These are phyloP conservation scores for Falco punctatus DNA, from an alignment of 2,113 vertebrate genomes.

Conservation along the genomic window DNA sequence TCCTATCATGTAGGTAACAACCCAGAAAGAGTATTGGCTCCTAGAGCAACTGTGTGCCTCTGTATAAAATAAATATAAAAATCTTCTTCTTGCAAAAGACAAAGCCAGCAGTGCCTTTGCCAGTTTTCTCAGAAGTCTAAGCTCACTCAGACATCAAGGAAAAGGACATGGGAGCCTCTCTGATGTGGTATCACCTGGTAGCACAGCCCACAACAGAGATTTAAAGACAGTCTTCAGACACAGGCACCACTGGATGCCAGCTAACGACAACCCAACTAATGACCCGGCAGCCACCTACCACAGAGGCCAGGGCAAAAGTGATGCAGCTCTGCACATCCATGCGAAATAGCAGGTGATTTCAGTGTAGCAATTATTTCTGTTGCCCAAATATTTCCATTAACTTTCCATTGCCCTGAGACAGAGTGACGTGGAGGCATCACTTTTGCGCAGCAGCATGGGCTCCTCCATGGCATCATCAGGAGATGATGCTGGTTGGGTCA, in stretches of 20 bases:
- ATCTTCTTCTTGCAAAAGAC: neutral
- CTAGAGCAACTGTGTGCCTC: neutral
- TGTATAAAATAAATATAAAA: neutral
- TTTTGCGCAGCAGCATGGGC: accelerated
- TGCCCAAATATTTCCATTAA: neutral
- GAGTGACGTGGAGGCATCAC: neutral
- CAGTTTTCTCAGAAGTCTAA: neutral
- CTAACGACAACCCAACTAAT: neutral
- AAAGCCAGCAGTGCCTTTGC: neutral
- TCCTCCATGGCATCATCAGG: neutral
- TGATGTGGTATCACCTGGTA: neutral
- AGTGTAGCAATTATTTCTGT: neutral
- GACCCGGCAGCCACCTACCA: accelerated
- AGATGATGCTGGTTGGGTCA: neutral
- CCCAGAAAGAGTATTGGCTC: neutral
- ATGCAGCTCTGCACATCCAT: accelerated
- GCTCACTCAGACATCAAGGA: neutral
- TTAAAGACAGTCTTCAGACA: neutral
- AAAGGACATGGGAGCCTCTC: neutral
- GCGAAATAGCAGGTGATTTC: neutral
- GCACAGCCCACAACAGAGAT: neutral
- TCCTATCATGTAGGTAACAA: neutral
- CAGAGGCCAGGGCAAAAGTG: neutral
- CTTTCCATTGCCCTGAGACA: neutral
- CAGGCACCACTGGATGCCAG: neutral